Conservation (phyloP, 1,140 invertebrate genomes). For the Meloidogyne hapla region DNA sequence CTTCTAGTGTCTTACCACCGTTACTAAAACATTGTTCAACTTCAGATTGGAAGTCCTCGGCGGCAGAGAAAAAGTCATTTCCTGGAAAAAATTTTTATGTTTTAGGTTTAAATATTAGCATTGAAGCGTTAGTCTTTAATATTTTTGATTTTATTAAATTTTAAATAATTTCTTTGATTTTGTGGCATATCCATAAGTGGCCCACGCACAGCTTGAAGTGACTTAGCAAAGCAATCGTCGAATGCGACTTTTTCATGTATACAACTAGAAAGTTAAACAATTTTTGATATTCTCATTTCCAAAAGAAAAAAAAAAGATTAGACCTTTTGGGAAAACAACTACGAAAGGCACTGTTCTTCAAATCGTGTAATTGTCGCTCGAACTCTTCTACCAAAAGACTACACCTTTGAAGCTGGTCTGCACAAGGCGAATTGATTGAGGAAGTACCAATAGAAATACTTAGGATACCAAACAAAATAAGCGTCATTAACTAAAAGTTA, state of each 20-base stretch:
- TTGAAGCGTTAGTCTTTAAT: not conserved
- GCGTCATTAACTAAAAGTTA: not conserved
- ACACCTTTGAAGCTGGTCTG: slow-evolving; percentile 49
- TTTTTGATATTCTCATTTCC: not conserved
- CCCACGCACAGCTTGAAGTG: slow-evolving; percentile 43
- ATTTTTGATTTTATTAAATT: not conserved
- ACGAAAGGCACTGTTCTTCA: slow-evolving; percentile 46
- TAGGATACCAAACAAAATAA: not conserved
- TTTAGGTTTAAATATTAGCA: not conserved
- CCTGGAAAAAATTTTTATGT: slow-evolving; percentile 27
- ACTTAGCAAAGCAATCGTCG: slow-evolving; percentile 49
- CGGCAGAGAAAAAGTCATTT: slow-evolving; percentile 39
- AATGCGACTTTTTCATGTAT: slow-evolving; percentile 52
- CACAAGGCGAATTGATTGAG: slow-evolving; percentile 42
- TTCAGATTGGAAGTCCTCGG: slow-evolving; percentile 42
- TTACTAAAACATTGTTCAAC: slow-evolving; percentile 45
- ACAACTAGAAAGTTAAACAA: slow-evolving; percentile 36
- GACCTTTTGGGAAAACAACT: slow-evolving; percentile 40
- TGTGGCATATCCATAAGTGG: slow-evolving; percentile 12
- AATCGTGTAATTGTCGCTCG: slow-evolving; percentile 51
- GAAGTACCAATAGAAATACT: not conserved
- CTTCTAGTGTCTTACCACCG: not conserved
- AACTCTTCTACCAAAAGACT: slow-evolving; percentile 52
- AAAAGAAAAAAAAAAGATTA: not conserved
- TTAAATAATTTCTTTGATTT: not conserved